phyloP scores from a whole-genome alignment of 2,113 vertebrate genomes.

The Melierax canorus region DNA sequence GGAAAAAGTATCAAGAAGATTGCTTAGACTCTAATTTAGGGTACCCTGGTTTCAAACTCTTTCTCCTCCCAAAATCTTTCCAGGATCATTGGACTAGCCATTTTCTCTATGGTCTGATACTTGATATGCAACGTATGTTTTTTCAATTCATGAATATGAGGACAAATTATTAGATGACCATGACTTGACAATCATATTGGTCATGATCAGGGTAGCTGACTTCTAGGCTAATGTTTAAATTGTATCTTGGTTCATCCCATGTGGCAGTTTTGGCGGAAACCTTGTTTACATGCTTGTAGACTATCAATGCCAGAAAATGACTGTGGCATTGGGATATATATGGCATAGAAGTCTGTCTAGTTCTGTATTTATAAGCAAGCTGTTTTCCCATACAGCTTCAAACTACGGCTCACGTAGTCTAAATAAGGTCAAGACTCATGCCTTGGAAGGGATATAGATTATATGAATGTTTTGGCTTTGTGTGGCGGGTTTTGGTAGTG shows the following conservation, averaged over 20 bases:
- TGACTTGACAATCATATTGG: background rate
- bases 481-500: too few relatives aligned
- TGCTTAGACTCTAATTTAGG: background rate
- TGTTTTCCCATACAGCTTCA: background rate
- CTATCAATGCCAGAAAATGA: background rate
- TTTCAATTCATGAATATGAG: background rate
- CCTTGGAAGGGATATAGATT: background rate
- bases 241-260: background rate
- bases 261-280: background rate
- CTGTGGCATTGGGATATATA: background rate
- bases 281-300: background rate
- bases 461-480: background rate
- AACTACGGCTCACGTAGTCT: background rate
- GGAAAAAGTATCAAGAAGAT: background rate
- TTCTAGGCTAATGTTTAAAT: background rate
- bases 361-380: background rate
- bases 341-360: background rate
- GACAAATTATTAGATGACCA: background rate
- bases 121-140: background rate
- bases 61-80: background rate
- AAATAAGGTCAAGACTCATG: background rate
- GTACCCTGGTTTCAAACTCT: background rate
- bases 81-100: background rate
- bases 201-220: background rate
- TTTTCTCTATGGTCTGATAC: background rate